Base-by-base conservation (phyloP, 2,113 vertebrate species). In the Macrotus californicus region DNA sequence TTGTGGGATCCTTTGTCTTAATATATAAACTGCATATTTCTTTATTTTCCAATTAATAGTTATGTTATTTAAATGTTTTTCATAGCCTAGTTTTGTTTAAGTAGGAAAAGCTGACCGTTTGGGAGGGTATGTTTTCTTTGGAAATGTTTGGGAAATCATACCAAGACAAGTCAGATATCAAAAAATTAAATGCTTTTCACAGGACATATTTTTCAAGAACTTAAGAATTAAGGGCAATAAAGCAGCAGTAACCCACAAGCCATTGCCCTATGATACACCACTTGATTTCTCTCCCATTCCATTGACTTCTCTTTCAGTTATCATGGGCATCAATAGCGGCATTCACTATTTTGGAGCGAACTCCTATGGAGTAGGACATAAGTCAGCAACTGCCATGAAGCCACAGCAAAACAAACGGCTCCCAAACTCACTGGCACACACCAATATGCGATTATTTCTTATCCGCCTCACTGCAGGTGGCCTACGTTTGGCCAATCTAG, bases 301-400 rank as follows among this genome's bases (percentile, higher is more conserved):
- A 31, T 22, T 77, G 75, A 52, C 52, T 89, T 80, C 19, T 82
- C 34, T 75, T 94, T 91, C 26, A 85, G 34, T 80, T 80, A 76
- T 54, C 16, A 15, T 6, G 39, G 48, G 46, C 36, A 54, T 76
- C 54, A 39, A 76, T 29, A 66, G 39, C 31, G 29, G 16, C 87
- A 66, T 77, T 83, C 82, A 92, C 93, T 67, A 77, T 93, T 91
- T 82, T 80, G 41, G 7, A 87, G 19, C 31, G 82, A 93, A 85
- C 24, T 36, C 18, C 24, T 73, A 13, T n/a, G 54, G 12, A 83
- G 22, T 19, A 77, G 36, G 13, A 22, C 14, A 81, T 41, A 12
- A 81, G 52, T 48, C 19, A 79, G 29, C 12, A 66, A 67, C 69
- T 82, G 7, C 21, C 41, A 41, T 15, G 36, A 59, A 75, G 81